Base-by-base conservation (phyloP, 2,797 vertebrate genomes). In the Myripristis jacobus region DNA sequence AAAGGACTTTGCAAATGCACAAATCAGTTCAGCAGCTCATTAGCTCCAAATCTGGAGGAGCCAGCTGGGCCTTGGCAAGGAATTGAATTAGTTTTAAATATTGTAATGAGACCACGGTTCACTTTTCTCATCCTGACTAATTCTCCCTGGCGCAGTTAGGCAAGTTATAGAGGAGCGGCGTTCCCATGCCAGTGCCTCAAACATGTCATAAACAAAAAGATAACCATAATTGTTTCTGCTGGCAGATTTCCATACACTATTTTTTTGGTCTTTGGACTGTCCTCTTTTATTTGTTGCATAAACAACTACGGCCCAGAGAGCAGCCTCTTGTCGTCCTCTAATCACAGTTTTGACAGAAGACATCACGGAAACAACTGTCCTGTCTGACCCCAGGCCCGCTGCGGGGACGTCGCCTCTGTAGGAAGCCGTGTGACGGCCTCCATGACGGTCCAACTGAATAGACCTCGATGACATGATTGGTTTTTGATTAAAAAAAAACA, bases 151-250 rank as follows among this genome's bases (percentile, higher is more conserved):
- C 24, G 3, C 63, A 19, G n/a, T 64, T 75, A 79, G 53, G n/a
- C n/a, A n/a, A 77, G 80, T 61, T 74, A n/a, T 29, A 34, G 2
- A 12, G 38, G 25, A n/a, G 29, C 19, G 6, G 31, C 51, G 43
- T 83, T 90, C 84, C 78, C 84, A 86, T 76, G 77, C 61, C 68
- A n/a, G 9, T 58, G 38, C 50, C 22, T 60, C 73, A 25, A 73
- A 60, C 71, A 73, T 29, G 8, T 55, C 53, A 46, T 27, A 71
- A 76, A 77, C 46, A 75, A 75, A 75, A 36, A 46, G 44, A 52
- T 51, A 12, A 2, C 36, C 36, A 3, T 13, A 16, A 18, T 50
- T 3, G 24, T 3, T 21, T 22, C 21, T 12, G 4, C 47, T 24
- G 47, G 24, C 47, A 50, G 47, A 50, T 19, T 6, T 9, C n/a